Percentiles rank a stretch among this genome's conserved stretches.
Conservation (phyloP, 2,113 vertebrate species). For the Onychostruthus taczanowskii region DNA sequence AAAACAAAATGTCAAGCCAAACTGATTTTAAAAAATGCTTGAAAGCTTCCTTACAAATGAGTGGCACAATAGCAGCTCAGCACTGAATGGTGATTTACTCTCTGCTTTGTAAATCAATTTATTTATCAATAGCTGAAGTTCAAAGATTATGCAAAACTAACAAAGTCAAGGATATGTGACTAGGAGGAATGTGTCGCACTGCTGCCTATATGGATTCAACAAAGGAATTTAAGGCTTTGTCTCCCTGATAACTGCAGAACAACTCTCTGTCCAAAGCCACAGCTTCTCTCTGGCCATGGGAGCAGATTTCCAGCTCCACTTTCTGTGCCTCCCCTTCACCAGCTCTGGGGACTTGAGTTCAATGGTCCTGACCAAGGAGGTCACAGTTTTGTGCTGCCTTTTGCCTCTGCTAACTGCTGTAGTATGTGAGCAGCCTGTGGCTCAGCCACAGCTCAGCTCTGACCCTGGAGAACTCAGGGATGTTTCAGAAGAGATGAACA, state of each 20-base stretch:
- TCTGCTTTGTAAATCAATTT: conserved; percentile 25
- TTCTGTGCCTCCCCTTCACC: neutral
- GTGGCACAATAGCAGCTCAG: conserved; percentile 29
- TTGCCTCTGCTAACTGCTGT: neutral
- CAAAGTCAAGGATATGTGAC: neutral
- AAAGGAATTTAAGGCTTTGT: neutral
- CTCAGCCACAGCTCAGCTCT: neutral
- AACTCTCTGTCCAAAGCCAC: neutral
- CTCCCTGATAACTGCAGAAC: neutral
- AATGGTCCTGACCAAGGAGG: neutral
- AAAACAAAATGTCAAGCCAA: conserved; percentile 49
- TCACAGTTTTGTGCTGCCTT: neutral
- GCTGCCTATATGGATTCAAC: neutral
- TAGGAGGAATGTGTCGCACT: neutral
- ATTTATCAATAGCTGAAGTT: conserved; percentile 42
- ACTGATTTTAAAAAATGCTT: conserved; percentile 37
- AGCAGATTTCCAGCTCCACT: neutral
- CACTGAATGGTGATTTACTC: conserved; percentile 15
- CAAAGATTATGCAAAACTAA: conserved; percentile 19
- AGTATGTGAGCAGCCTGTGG: neutral
- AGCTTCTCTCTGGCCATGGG: neutral
- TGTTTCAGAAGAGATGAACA: neutral
- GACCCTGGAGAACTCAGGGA: neutral
- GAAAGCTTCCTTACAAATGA: conserved; percentile 37
- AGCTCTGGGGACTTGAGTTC: neutral